Percentiles rank a stretch among this genome's conserved stretches.
Conservation (phyloP, 2,888 invertebrate species). For the Gnatocerus cornutus region DNA sequence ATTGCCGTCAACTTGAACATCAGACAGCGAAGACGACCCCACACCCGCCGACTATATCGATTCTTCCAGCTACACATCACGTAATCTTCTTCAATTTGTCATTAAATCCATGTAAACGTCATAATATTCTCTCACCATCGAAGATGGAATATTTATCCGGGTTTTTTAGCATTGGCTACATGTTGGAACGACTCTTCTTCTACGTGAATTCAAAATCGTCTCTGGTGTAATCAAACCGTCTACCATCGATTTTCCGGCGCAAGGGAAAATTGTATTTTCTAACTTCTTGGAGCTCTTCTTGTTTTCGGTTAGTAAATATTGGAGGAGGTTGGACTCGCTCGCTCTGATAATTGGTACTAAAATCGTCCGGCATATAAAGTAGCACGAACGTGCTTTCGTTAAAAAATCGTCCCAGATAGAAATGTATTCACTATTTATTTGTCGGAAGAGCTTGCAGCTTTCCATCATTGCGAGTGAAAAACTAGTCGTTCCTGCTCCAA, state of each 20-base stretch:
- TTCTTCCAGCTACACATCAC: constrained; percentile 43
- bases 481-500: constrained; percentile 15
- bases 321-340: constrained; percentile 41
- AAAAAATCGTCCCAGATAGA: constrained; percentile 36
- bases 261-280: constrained; percentile 45
- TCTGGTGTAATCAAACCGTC: constrained; percentile 38
- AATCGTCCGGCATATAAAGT: constrained; percentile 48
- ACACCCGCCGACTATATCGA: constrained; percentile 41
- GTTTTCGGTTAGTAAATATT: constrained; percentile 48
- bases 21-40: constrained; percentile 46
- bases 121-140: constrained; percentile 45
- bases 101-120: constrained; percentile 53
- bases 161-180: background rate
- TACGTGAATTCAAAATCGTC: constrained; percentile 32
- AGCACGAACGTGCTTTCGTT: constrained; percentile 39
- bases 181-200: constrained; percentile 3
- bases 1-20: constrained; percentile 55
- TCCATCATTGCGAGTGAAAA: constrained; percentile 13
- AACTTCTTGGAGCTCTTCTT: constrained; percentile 42
- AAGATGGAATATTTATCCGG: constrained; percentile 33
- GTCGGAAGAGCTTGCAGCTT: constrained; percentile 1
- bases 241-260: constrained; percentile 42
- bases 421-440: constrained; percentile 25
- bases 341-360: constrained; percentile 49
- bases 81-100: constrained; percentile 54